These are phyloP conservation scores for Typhlichthys subterraneus DNA, from an alignment of 2,797 vertebrate species.

Conservation along the genomic window DNA sequence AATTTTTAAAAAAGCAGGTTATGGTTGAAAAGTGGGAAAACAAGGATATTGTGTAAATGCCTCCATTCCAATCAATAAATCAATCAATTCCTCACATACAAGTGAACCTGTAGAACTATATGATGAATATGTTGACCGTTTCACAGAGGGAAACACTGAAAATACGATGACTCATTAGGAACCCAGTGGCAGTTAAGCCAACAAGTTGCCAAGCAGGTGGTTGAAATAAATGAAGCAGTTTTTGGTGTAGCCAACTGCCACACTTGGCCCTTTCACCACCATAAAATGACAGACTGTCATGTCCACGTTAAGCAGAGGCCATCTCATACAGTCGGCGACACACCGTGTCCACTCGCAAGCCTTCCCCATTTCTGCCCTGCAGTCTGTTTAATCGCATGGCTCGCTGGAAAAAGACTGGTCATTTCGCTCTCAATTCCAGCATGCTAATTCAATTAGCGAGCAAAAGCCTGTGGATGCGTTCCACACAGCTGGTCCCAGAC, in stretches of 20 bases:
- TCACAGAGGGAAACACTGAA: background rate
- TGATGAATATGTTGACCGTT: too few species aligned
- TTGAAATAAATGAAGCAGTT: constrained; percentile 16
- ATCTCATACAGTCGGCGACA: constrained; percentile 17
- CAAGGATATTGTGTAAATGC: too few species aligned
- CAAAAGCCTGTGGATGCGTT: constrained; percentile 55
- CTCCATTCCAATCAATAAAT: too few species aligned
- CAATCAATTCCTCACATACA: too few species aligned
- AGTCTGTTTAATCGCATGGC: constrained; percentile 45
- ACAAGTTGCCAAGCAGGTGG: constrained; percentile 25
- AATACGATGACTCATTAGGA: constrained; percentile 30
- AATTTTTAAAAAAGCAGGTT: background rate
- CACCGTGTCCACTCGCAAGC: constrained; percentile 16
- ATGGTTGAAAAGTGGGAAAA: background rate
- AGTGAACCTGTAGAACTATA: too few species aligned
- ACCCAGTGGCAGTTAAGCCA: constrained; percentile 10
- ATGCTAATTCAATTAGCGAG: constrained; percentile 67
- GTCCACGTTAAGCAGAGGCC: background rate
- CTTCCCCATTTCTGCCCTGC: constrained; percentile 26
- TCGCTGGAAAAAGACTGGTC: constrained; percentile 48
- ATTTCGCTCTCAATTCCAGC: constrained; percentile 60
- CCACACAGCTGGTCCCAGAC: constrained; percentile 55
- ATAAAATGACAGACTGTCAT: constrained; percentile 35
- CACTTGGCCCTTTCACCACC: constrained; percentile 43
- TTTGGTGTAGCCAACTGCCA: constrained; percentile 11